phyloP scores from a whole-genome alignment of 2,888 invertebrate genomes.

The Leucania comma region DNA sequence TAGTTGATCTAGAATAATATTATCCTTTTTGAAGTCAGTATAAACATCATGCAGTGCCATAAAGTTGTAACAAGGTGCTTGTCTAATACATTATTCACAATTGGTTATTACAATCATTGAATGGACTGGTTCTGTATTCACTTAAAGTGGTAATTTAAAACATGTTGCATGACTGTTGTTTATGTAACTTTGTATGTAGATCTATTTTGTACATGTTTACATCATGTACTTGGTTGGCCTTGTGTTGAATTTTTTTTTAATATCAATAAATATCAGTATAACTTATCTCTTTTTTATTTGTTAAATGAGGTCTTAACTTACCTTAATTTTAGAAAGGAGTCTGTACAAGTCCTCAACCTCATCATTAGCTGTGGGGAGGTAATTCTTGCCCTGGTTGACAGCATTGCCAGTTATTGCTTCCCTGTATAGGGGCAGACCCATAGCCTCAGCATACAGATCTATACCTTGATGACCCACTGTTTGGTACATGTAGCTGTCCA shows the following conservation, averaged over 20 bases:
- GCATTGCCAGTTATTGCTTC: slow-evolving; percentile 96
- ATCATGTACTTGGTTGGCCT: slow-evolving; percentile 7
- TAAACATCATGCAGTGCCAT: neutral
- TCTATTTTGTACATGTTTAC: neutral
- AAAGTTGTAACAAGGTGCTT: neutral
- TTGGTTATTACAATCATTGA: slow-evolving; percentile 27
- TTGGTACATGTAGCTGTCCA: slow-evolving; percentile 99
- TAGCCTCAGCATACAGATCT: slow-evolving; percentile 97
- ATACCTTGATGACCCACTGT: slow-evolving; percentile 99
- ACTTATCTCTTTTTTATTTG: neutral
- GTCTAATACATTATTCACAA: slow-evolving; percentile 32
- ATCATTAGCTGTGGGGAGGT: slow-evolving; percentile 95
- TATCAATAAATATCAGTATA: too few species aligned
- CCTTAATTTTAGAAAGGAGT: slow-evolving; percentile 95
- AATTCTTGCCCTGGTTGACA: slow-evolving; percentile 94
- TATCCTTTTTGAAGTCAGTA: neutral
- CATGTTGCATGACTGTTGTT: slow-evolving; percentile 26
- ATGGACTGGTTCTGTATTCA: slow-evolving; percentile 31
- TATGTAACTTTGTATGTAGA: slow-evolving; percentile 16
- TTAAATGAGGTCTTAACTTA: slow-evolving; percentile 70
- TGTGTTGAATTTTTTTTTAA: neutral
- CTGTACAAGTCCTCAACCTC: slow-evolving; percentile 99
- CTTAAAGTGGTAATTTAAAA: slow-evolving; percentile 40
- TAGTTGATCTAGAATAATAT: neutral
- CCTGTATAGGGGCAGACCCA: slow-evolving; percentile 97